A percentile compares a stretch with the other conserved stretches of the same genome.
phyloP scores from a whole-genome alignment of 2,888 invertebrate species.

The Standfussiana lucernea region DNA sequence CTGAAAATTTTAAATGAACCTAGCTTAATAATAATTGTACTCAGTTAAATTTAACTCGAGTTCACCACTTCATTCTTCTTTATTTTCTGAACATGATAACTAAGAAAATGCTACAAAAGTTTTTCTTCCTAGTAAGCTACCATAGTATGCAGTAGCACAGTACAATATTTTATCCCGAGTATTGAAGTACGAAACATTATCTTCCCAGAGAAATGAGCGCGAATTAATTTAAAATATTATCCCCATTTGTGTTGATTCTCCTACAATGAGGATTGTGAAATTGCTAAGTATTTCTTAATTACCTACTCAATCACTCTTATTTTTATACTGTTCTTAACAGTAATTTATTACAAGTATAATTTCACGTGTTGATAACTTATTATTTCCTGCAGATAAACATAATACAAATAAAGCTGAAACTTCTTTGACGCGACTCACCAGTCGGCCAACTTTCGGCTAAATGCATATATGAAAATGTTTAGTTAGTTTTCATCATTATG shows the following conservation, averaged over 20 bases:
- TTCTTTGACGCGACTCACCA: background rate
- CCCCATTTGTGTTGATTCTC: slow-evolving; percentile 41
- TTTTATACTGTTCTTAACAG: slow-evolving; percentile 30
- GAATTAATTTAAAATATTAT: slow-evolving; percentile 56
- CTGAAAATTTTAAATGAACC: background rate
- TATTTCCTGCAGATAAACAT: background rate
- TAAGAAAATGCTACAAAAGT: background rate
- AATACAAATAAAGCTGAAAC: background rate
- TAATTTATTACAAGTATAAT: slow-evolving; percentile 20
- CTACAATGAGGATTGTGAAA: slow-evolving; percentile 49
- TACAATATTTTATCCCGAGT: background rate
- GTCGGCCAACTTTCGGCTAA: background rate
- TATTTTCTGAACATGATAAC: background rate
- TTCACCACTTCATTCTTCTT: background rate
- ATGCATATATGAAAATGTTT: background rate
- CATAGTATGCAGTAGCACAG: background rate
- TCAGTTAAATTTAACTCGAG: background rate
- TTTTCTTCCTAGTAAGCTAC: background rate
- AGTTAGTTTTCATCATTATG: background rate
- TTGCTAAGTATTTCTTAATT: slow-evolving; percentile 61
- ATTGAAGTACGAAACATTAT: slow-evolving; percentile 6
- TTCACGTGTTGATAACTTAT: background rate
- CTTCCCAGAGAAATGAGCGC: slow-evolving; percentile 30
- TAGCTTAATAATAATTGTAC: background rate
- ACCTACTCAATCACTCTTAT: slow-evolving; percentile 47